Evolutionary conservation across 2,113 vertebrate species (phyloP).

Genomic region (Lanius ludovicianus): DNA sequence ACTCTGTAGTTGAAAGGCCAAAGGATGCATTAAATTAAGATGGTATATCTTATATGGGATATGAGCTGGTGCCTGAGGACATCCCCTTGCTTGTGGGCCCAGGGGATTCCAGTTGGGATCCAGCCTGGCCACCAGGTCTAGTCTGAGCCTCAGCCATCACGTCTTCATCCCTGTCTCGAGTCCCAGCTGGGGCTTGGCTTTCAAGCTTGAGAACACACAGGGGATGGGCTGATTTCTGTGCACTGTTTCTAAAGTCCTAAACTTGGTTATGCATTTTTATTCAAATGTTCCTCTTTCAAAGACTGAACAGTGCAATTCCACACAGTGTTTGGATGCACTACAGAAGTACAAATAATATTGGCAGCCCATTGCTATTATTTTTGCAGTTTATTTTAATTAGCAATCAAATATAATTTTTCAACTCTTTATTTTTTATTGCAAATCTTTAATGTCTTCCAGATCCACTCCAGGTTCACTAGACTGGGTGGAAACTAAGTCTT

Average conservation of each 20-base stretch:
- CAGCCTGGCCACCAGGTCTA: neutral
- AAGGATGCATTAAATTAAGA: neutral
- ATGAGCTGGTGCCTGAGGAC: neutral
- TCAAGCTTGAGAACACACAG: neutral
- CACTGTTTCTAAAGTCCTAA: neutral
- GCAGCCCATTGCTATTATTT: constrained; percentile 18
- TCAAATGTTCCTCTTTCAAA: neutral
- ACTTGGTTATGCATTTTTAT: neutral
- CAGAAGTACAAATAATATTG: neutral
- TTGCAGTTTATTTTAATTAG: constrained; percentile 45
- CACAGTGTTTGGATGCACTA: neutral
- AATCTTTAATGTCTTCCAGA: constrained; percentile 52
- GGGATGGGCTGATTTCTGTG: neutral
- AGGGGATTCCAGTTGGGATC: neutral
- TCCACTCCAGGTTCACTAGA: constrained; percentile 3
- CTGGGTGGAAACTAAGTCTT: neutral
- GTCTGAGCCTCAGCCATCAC: neutral
- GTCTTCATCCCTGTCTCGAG: neutral
- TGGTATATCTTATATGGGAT: fast-evolving
- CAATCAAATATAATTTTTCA: constrained; percentile 16
- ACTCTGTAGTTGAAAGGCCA: neutral
- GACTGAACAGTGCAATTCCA: neutral
- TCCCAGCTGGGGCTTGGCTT: neutral
- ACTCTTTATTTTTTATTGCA: neutral
- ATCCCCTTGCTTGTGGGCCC: neutral